Evolutionary conservation across 2,888 invertebrate genomes (phyloP), one percentile per base, ranked within the genome.

Genomic region (Oxyteleia sp.): DNA sequence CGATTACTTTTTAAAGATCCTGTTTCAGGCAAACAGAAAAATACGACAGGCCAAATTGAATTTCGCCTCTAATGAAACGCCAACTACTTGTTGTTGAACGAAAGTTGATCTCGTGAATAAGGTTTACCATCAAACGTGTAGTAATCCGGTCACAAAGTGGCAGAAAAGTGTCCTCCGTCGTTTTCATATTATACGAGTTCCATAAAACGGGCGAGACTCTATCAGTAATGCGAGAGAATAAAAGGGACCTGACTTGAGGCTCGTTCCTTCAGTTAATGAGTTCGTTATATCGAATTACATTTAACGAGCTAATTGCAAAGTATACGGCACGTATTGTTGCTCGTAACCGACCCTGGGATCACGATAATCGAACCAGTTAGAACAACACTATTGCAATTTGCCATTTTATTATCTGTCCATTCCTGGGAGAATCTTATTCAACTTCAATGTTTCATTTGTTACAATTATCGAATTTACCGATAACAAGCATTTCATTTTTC

Each of bases 271-370:
- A 45, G 64, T 51, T 80, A 71, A 74, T 74, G 74, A 72, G 68
- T 68, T 59, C 53, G 66, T 71, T 72, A 59, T 72, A 72, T 72
- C 72, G 66, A 72, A 72, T 80, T 66, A 66, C 63, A 35, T 49
- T 49, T 32, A 66, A 72, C 66, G 51, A 80, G 59, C 66, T 72
- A 66, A 72, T 80, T 72, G 78, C 55, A 55, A 53, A 45, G 43
- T 61, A 76, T 35, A 41, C 43, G 29, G 76, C 29, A 68, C 75
- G 64, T 64, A 75, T 66, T 57, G 66, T 75, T 63, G 47, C 18
- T 26, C 38, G 64, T 66, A 66, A 75, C 49, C 32, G 43, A 23
- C 35, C 61, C 45, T 20, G 35, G 35, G 53, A 74, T 64, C 74
- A 55, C 64, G 45, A 20, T 74, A 32, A 63, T 74, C 51, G 55